A percentile compares a stretch with the other conserved stretches of the same genome.
Conservation (phyloP, 1,140 invertebrate species). For the Drosophila watanabei region DNA sequence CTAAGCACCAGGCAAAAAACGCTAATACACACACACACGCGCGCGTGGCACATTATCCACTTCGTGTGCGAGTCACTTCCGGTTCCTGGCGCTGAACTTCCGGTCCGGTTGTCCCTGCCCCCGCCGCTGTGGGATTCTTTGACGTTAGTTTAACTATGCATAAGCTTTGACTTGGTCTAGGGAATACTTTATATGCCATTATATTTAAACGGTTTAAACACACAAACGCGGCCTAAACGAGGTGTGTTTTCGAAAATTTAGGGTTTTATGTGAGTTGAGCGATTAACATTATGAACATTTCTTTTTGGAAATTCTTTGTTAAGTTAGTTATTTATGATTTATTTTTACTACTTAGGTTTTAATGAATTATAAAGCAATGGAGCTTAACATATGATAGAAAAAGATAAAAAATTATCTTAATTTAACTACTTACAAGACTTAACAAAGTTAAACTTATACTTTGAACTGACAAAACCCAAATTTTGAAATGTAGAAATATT, state of each 20-base stretch:
- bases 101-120: slow-evolving; percentile 22
- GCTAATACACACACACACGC: slow-evolving; percentile 9
- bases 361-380: no score
- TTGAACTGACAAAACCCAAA: neutral
- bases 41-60: slow-evolving; percentile 18
- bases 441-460: no score
- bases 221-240: no score
- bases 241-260: neutral
- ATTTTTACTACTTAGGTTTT: no score
- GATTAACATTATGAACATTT: neutral
- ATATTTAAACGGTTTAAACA: neutral
- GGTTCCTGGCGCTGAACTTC: slow-evolving; percentile 67
- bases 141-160: slow-evolving; percentile 57
- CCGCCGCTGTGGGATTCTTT: slow-evolving; percentile 26
- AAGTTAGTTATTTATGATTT: no score
- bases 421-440: no score
- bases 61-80: slow-evolving; percentile 62
- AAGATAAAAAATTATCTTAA: no score
- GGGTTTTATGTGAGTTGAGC: neutral
- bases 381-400: no score
- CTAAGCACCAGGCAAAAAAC: slow-evolving; percentile 46
- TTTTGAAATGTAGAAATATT: neutral
- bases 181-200: neutral
- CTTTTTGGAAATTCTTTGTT: no score
- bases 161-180: slow-evolving; percentile 27